These are phyloP conservation scores for Tetragnatha versicolor DNA, from an alignment of 1,140 invertebrate genomes.

Conservation along the genomic window DNA sequence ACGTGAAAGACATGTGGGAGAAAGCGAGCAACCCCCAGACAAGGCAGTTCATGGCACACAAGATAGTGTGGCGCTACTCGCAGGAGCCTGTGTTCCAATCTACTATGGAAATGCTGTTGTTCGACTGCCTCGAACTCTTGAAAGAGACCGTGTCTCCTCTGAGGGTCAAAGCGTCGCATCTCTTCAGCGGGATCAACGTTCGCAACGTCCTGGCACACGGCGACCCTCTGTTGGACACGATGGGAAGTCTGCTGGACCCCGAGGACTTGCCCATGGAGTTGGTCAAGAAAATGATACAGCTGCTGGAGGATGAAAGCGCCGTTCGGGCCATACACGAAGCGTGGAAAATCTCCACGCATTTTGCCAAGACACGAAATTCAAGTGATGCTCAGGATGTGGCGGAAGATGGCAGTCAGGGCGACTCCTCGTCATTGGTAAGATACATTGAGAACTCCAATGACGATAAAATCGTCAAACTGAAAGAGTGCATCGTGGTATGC, in stretches of 20 bases:
- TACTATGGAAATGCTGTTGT: constrained; percentile 13
- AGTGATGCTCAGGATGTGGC: too few species aligned
- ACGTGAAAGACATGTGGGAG: neutral
- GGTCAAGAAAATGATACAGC: constrained; percentile 1
- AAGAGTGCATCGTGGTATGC: too few species aligned
- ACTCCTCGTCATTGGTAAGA: too few species aligned
- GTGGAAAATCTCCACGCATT: too few species aligned
- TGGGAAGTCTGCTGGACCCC: neutral
- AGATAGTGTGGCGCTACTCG: constrained; percentile 4
- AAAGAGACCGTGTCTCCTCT: neutral
- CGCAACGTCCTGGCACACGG: constrained; percentile 13
- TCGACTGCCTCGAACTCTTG: constrained; percentile 2
- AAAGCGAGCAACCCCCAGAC: neutral
- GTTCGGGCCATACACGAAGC: neutral
- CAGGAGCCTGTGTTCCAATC: neutral
- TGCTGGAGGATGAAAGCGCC: neutral
- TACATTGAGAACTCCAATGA: too few species aligned
- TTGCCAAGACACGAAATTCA: too few species aligned
- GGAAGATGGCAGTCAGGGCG: too few species aligned
- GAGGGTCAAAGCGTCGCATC: neutral
- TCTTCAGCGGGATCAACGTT: constrained; percentile 9
- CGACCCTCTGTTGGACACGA: neutral
- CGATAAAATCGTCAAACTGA: too few species aligned
- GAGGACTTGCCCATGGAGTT: constrained; percentile 3
- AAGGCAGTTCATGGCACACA: neutral